These are phyloP conservation scores for Gastrophryne carolinensis DNA, from an alignment of 2,797 vertebrate species.

Conservation along the genomic window DNA sequence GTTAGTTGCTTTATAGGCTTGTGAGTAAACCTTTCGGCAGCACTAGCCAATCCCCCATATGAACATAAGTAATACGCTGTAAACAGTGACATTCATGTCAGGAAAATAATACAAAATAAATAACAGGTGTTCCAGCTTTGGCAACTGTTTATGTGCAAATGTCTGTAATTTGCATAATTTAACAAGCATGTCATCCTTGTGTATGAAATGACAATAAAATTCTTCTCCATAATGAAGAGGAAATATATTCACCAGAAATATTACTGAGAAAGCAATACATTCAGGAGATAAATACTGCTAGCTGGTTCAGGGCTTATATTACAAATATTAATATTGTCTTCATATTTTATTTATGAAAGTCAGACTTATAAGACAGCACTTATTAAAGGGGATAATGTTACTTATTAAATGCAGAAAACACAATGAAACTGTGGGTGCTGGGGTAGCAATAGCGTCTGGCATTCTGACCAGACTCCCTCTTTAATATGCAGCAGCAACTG, in stretches of 20 bases:
- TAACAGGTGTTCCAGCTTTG: background rate
- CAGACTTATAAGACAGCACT: background rate
- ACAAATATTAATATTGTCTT: background rate
- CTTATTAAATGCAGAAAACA: no score
- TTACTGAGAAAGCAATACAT: background rate
- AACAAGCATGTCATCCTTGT: conserved; percentile 10
- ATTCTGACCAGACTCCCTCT: no score
- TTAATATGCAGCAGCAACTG: no score
- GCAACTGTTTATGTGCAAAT: conserved; percentile 18
- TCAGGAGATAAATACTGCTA: background rate
- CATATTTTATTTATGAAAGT: background rate
- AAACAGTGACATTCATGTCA: background rate
- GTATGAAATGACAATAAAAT: conserved; percentile 26
- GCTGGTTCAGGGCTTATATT: background rate
- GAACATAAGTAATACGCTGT: background rate
- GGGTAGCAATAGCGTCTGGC: no score
- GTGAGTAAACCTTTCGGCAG: no score
- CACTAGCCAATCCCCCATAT: background rate
- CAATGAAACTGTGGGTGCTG: no score
- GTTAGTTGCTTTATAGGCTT: no score
- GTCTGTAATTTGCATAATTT: conserved; percentile 23
- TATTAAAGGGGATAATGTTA: background rate
- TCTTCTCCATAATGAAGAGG: background rate
- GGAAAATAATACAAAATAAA: conserved; percentile 12
- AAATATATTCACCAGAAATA: background rate